These are phyloP conservation scores for Numenius arquata DNA, from an alignment of 2,113 vertebrate genomes.

Conservation along the genomic window DNA sequence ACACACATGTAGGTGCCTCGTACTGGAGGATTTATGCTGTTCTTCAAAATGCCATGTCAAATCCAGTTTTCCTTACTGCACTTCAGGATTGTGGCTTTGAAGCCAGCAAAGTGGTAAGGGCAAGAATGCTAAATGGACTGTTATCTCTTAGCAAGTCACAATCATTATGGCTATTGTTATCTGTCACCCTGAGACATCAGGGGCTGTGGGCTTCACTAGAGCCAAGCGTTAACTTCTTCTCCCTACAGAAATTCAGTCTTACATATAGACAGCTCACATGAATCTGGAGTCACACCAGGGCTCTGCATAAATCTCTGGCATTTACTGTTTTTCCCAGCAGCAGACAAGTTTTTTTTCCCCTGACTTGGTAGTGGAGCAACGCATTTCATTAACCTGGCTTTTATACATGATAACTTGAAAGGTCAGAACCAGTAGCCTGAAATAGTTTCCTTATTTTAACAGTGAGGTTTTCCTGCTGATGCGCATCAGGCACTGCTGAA, in stretches of 20 bases:
- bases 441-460: background rate
- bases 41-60: background rate
- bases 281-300: background rate
- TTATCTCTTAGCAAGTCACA: background rate
- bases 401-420: conserved; percentile 3
- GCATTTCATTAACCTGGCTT: conserved; percentile 25
- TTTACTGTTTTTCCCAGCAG: background rate
- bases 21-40: background rate
- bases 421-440: conserved; percentile 27
- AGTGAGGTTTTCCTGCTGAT: background rate
- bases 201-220: background rate
- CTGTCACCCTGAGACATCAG: background rate
- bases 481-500: background rate
- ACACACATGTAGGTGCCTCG: fast-evolving
- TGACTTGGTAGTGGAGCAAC: background rate
- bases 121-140: background rate
- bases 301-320: conserved; percentile 19
- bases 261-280: background rate
- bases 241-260: background rate
- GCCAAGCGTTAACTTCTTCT: background rate
- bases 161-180: background rate
- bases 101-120: background rate
- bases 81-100: background rate
- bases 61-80: background rate
- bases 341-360: background rate